These are phyloP conservation scores for Lichenostomus cassidix DNA, from an alignment of 2,113 vertebrate species.

Conservation along the genomic window DNA sequence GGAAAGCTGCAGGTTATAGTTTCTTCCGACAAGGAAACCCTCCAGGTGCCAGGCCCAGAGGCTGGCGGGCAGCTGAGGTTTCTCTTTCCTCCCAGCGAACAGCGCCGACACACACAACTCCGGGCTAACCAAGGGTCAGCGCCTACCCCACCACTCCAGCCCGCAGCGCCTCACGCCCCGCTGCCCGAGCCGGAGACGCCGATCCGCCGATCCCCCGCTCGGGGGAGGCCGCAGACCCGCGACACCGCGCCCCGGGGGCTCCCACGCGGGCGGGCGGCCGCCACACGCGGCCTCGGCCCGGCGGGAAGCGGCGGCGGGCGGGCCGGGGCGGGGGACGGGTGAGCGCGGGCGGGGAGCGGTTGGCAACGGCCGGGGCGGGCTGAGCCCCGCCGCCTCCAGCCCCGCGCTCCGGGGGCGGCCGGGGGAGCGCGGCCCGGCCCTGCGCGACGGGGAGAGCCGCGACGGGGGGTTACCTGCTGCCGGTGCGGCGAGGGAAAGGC, in stretches of 20 bases:
- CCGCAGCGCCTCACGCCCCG: neutral
- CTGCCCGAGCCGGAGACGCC: neutral
- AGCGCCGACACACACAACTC: neutral
- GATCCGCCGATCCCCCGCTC: neutral
- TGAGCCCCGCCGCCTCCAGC: too few species aligned
- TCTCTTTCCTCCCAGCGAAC: neutral
- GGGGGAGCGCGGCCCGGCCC: too few species aligned
- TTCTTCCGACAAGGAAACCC: neutral
- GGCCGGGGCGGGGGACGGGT: too few species aligned
- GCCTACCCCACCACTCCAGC: neutral
- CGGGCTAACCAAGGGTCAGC: neutral
- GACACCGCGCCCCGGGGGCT: neutral
- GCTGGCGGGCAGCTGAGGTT: neutral
- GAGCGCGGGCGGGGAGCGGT: too few species aligned
- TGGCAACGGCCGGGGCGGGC: too few species aligned
- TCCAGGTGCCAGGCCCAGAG: neutral
- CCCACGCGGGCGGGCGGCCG: neutral
- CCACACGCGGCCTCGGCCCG: neutral
- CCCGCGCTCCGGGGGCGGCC: too few species aligned
- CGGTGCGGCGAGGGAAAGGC: too few species aligned
- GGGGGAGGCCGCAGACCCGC: neutral
- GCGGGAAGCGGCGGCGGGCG: too few species aligned
- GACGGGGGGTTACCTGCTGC: too few species aligned
- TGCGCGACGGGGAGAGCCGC: too few species aligned
- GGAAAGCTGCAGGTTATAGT: neutral